Conservation (phyloP, 2,113 vertebrate genomes). For the Oncorhynchus mykiss region DNA sequence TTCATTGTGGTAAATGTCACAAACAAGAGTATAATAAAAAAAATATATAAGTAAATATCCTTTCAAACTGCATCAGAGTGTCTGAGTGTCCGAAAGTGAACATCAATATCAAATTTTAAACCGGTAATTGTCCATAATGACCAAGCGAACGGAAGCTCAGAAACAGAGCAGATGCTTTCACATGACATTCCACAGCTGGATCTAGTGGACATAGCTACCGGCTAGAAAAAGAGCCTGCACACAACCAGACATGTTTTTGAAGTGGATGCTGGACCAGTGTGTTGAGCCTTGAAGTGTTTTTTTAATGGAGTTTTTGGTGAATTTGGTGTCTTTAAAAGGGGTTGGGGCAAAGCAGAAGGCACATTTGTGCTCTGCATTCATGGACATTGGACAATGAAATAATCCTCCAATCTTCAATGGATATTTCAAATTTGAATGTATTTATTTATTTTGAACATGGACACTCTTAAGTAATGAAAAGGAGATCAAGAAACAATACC, state of each 20-base stretch:
- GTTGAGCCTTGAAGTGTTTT: too few species aligned
- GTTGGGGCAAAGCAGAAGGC: too few species aligned
- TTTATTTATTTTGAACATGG: too few species aligned
- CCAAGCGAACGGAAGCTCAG: constrained; percentile 9
- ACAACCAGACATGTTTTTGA: background rate
- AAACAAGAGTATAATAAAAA: background rate
- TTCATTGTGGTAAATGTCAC: constrained; percentile 2
- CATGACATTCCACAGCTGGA: constrained; percentile 21
- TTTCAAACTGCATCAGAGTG: background rate
- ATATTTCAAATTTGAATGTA: too few species aligned
- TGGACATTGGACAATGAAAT: too few species aligned
- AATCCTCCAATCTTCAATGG: too few species aligned
- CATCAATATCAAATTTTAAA: constrained; percentile 26
- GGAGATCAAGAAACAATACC: too few species aligned
- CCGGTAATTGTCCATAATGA: constrained; percentile 34
- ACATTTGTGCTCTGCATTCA: too few species aligned
- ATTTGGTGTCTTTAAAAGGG: too few species aligned
- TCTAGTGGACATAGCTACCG: background rate
- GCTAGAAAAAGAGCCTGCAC: too few species aligned
- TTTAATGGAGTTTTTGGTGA: too few species aligned
- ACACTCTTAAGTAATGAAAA: too few species aligned
- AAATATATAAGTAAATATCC: background rate
- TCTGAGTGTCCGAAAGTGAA: constrained; percentile 1
- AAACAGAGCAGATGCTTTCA: constrained; percentile 17
- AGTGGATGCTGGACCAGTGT: background rate